These are phyloP conservation scores for Poecilia wingei DNA, from an alignment of 2,797 vertebrate genomes.

Conservation along the genomic window DNA sequence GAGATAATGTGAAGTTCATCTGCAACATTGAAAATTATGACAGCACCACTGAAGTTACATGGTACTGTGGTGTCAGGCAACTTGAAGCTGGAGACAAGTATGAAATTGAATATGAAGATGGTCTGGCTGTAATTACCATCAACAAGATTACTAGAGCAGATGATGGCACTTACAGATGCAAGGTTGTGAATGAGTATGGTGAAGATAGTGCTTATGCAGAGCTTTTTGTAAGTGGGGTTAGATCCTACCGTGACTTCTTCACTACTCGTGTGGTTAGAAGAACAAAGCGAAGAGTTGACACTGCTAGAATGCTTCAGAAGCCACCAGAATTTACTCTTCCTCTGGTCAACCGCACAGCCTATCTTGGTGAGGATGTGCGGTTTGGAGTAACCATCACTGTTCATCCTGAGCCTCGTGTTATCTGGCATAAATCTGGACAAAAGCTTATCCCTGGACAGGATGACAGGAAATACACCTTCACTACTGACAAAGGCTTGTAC, in stretches of 20 bases:
- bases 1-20: slow-evolving; percentile 87
- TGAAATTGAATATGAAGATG: slow-evolving; percentile 94
- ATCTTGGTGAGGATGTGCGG: slow-evolving; percentile 90
- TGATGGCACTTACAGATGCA: slow-evolving; percentile 97
- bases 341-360: slow-evolving; percentile 91
- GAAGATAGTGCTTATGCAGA: slow-evolving; percentile 96
- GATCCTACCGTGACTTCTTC: slow-evolving; percentile 91
- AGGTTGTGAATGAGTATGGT: slow-evolving; percentile 95
- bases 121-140: slow-evolving; percentile 89
- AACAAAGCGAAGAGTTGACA: slow-evolving; percentile 93
- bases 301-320: slow-evolving; percentile 92
- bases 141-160: slow-evolving; percentile 91
- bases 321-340: slow-evolving; percentile 99
- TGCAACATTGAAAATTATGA: slow-evolving; percentile 98
- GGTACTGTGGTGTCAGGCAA: slow-evolving; percentile 97
- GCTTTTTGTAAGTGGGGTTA: slow-evolving; percentile 90
- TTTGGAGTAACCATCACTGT: slow-evolving; percentile 97
- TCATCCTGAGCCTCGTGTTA: slow-evolving; percentile 95
- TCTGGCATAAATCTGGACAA: slow-evolving; percentile 97
- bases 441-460: slow-evolving; percentile 93
- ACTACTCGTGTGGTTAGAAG: slow-evolving; percentile 90
- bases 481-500: slow-evolving; percentile 95
- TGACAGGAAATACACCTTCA: slow-evolving; percentile 94
- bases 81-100: slow-evolving; percentile 92
- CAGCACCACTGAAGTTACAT: slow-evolving; percentile 93